Conservation (phyloP, 2,797 vertebrate genomes). For the Phrynocephalus forsythii region DNA sequence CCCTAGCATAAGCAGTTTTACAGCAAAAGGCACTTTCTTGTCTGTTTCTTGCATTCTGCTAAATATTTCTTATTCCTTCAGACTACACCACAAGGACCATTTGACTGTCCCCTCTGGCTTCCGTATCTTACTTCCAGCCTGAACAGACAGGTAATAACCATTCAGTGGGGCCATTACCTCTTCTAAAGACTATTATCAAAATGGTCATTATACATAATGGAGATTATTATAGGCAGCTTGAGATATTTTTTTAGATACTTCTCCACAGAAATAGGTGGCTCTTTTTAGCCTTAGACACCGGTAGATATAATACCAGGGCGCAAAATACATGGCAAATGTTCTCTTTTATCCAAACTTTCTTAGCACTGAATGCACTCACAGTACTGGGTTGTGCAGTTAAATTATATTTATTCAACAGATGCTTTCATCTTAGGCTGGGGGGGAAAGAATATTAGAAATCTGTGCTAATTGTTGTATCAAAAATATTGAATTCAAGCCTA, state of each 20-base stretch:
- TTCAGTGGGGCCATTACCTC: constrained; percentile 82
- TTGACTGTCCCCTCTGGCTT: constrained; percentile 84
- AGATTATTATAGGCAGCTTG: constrained; percentile 87
- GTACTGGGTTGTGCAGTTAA: constrained; percentile 70
- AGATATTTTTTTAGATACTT: constrained; percentile 85
- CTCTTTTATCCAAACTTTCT: constrained; percentile 75
- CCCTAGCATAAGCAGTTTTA: constrained; percentile 55
- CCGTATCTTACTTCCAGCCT: constrained; percentile 81
- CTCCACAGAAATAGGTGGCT: constrained; percentile 81
- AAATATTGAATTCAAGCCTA: constrained; percentile 42
- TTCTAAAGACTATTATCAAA: constrained; percentile 88
- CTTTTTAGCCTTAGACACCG: constrained; percentile 79
- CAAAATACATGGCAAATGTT: constrained; percentile 70
- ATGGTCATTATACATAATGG: constrained; percentile 88
- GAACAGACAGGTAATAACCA: constrained; percentile 86
- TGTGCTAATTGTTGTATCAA: constrained; percentile 48
- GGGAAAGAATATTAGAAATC: constrained; percentile 52
- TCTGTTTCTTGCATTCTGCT: constrained; percentile 79
- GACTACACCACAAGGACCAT: constrained; percentile 80
- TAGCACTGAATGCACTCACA: constrained; percentile 67
- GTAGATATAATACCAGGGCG: constrained; percentile 73
- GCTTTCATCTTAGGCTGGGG: constrained; percentile 28
- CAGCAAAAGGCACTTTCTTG: constrained; percentile 67
- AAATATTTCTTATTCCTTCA: constrained; percentile 83
- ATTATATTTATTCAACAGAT: constrained; percentile 70